A percentile compares a stretch with the other conserved stretches of the same genome.
phyloP scores from a whole-genome alignment of 2,113 vertebrate genomes.

The Platysternon megacephalum region DNA sequence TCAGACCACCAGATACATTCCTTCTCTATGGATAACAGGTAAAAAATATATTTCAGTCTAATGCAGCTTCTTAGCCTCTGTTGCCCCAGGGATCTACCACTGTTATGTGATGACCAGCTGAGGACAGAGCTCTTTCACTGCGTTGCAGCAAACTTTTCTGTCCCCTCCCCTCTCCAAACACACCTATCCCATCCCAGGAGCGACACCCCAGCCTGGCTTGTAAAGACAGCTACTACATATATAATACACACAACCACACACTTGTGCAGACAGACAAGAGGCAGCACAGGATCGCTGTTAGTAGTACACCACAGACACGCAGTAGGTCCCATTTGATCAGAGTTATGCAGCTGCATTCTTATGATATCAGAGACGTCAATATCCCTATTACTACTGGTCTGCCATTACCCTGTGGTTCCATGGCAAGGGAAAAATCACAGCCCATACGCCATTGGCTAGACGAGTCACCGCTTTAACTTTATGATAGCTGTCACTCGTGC shows the following conservation, averaged over 20 bases:
- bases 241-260: neutral
- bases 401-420: neutral
- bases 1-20: neutral
- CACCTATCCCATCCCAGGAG: neutral
- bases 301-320: neutral
- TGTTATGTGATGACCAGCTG: accelerated
- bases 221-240: neutral
- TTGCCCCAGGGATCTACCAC: neutral
- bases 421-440: neutral
- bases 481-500: neutral
- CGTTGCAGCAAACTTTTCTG: neutral
- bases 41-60: neutral
- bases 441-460: neutral
- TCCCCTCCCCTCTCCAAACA: neutral
- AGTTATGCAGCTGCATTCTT: neutral
- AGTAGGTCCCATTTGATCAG: neutral
- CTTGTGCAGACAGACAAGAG: neutral
- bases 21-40: neutral
- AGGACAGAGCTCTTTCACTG: neutral
- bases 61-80: neutral
- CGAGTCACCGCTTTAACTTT: neutral
- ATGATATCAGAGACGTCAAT: accelerated
- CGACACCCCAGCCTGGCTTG: neutral
- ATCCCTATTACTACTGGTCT: neutral
- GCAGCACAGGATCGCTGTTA: neutral